Evolutionary conservation across 2,888 invertebrate genomes (phyloP).

Genomic region (Myopa tessellatipennis): DNA sequence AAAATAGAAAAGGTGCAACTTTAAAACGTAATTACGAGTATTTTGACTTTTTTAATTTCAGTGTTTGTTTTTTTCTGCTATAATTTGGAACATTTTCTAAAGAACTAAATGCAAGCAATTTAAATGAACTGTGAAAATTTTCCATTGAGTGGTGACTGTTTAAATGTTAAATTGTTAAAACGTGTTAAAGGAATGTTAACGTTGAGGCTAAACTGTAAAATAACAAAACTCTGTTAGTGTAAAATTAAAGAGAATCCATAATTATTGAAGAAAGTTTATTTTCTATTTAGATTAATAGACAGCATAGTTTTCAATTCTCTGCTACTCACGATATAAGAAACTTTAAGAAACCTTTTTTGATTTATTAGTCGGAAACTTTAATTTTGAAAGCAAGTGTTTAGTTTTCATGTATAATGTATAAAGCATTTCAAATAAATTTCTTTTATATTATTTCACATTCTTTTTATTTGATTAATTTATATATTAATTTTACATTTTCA

Average conservation of each 20-base stretch:
- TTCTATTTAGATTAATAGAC: too few relatives aligned
- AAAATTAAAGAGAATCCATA: slow-evolving; percentile 1
- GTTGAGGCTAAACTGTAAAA: neutral
- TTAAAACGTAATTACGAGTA: slow-evolving; percentile 1
- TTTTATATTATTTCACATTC: too few relatives aligned
- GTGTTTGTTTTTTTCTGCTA: neutral
- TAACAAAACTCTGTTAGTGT: slow-evolving; percentile 7
- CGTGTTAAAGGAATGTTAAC: slow-evolving; percentile 7
- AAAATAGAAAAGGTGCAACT: slow-evolving; percentile 23
- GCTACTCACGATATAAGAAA: too few relatives aligned
- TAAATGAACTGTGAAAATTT: slow-evolving; percentile 18
- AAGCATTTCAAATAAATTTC: too few relatives aligned
- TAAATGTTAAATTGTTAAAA: neutral
- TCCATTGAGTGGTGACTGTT: slow-evolving; percentile 22
- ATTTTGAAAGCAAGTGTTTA: too few relatives aligned
- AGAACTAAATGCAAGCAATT: slow-evolving; percentile 26
- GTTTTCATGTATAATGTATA: too few relatives aligned
- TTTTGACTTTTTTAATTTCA: neutral
- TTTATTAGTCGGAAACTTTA: too few relatives aligned
- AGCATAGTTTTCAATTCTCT: too few relatives aligned
- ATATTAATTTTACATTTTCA: too few relatives aligned
- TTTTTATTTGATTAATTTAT: too few relatives aligned
- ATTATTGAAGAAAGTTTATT: neutral
- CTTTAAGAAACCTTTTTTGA: too few relatives aligned
- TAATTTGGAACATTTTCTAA: slow-evolving; percentile 14